Percentiles rank a stretch among this genome's conserved stretches.
phyloP scores from a whole-genome alignment of 2,113 vertebrate genomes.

The Crotalus horridus region DNA sequence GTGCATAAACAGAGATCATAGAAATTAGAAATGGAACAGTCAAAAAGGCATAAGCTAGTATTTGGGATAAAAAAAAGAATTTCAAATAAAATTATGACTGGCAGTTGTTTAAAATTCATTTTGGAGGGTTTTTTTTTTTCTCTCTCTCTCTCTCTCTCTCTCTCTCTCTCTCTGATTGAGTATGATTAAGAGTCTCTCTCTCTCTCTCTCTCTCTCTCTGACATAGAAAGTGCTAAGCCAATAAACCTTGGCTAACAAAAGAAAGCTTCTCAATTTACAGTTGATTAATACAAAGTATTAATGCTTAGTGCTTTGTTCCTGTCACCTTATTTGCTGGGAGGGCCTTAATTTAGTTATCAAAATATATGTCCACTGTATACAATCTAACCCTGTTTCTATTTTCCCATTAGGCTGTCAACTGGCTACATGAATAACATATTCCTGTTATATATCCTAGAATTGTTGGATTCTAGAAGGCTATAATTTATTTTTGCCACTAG shows the following conservation, averaged over 20 bases:
- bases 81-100: background rate
- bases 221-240: background rate
- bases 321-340: conserved; percentile 24
- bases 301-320: conserved; percentile 36
- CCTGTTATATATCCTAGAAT: conserved; percentile 17
- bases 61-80: background rate
- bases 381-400: conserved; percentile 25
- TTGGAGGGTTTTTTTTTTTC: too few species aligned
- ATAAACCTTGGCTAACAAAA: background rate
- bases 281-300: conserved; percentile 28
- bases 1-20: conserved; percentile 6
- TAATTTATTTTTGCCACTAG: background rate
- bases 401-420: conserved; percentile 33
- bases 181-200: background rate
- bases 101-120: background rate
- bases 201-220: too few species aligned
- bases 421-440: conserved; percentile 28
- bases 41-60: background rate
- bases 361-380: conserved; percentile 49
- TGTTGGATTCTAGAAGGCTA: background rate
- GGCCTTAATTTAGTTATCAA: conserved; percentile 41
- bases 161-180: too few species aligned
- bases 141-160: background rate
- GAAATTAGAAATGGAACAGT: conserved; percentile 1
- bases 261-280: background rate